These are phyloP conservation scores for Tetragnatha versicolor DNA, from an alignment of 1,140 invertebrate species.

Conservation along the genomic window DNA sequence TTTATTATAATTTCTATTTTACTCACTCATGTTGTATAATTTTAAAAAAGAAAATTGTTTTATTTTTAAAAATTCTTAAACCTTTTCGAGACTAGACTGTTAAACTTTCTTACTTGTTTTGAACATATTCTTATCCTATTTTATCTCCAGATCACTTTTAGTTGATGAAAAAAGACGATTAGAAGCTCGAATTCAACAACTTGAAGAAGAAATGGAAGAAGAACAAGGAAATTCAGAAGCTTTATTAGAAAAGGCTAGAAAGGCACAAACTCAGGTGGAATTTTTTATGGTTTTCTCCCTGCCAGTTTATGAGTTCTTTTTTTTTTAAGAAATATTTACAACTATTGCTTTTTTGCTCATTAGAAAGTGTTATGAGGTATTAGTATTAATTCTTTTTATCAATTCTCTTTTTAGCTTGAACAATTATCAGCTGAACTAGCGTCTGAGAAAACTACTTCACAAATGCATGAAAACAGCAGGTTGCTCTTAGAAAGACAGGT, in stretches of 20 bases:
- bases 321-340: background rate
- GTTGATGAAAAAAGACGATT: conserved; percentile 92
- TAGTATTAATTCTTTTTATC: background rate
- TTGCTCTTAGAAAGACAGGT: conserved; percentile 84
- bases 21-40: background rate
- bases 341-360: background rate
- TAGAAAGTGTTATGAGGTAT: background rate
- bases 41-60: background rate
- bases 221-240: conserved; percentile 92
- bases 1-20: too few relatives aligned
- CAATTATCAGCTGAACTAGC: conserved; percentile 83
- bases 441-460: conserved; percentile 83
- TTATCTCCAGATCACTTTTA: conserved; percentile 51
- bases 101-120: background rate
- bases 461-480: conserved; percentile 89
- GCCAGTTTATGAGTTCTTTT: background rate
- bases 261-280: conserved; percentile 71
- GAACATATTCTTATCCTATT: background rate
- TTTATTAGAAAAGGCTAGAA: conserved; percentile 85
- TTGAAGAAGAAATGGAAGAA: conserved; percentile 97
- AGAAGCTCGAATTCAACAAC: conserved; percentile 87
- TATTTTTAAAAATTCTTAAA: background rate
- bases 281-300: background rate
- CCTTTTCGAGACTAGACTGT: background rate
- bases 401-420: conserved; percentile 70